Percentiles rank a stretch among this genome's conserved stretches.
phyloP scores from a whole-genome alignment of 2,113 vertebrate genomes.

The Chaetodon auriga region DNA sequence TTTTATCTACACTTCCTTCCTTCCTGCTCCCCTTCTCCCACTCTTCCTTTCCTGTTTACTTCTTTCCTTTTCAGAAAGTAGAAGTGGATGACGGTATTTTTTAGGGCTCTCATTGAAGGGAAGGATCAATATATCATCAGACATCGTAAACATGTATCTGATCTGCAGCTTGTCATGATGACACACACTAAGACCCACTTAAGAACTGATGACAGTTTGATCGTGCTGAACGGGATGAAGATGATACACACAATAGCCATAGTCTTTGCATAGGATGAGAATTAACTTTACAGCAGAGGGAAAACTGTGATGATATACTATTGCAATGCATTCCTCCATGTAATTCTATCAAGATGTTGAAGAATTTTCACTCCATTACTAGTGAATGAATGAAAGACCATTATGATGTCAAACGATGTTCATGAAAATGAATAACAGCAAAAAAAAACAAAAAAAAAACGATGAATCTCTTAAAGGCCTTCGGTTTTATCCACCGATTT shows the following conservation, averaged over 20 bases:
- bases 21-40: background rate
- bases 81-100: constrained; percentile 1
- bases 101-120: constrained; percentile 5
- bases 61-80: constrained; percentile 9
- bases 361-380: constrained; percentile 22
- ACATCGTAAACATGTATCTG: constrained; percentile 1
- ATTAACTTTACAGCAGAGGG: constrained; percentile 27
- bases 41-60: background rate
- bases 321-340: constrained; percentile 41
- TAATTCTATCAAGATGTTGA: constrained; percentile 1
- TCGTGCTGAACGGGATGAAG: background rate
- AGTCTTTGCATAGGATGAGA: constrained; percentile 29
- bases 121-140: constrained; percentile 8
- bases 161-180: background rate
- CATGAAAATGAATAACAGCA: constrained; percentile 27
- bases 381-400: constrained; percentile 19
- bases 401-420: constrained; percentile 49
- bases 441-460: constrained; percentile 1
- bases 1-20: constrained; percentile 5
- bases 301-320: constrained; percentile 39
- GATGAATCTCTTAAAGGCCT: constrained; percentile 23
- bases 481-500: constrained; percentile 37
- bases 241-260: constrained; percentile 41
- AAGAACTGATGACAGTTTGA: constrained; percentile 1
- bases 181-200: background rate